A percentile compares a stretch with the other conserved stretches of the same genome.
These are phyloP conservation scores for Holacanthella duospinosa DNA, from an alignment of 2,888 invertebrate species.

Conservation along the genomic window DNA sequence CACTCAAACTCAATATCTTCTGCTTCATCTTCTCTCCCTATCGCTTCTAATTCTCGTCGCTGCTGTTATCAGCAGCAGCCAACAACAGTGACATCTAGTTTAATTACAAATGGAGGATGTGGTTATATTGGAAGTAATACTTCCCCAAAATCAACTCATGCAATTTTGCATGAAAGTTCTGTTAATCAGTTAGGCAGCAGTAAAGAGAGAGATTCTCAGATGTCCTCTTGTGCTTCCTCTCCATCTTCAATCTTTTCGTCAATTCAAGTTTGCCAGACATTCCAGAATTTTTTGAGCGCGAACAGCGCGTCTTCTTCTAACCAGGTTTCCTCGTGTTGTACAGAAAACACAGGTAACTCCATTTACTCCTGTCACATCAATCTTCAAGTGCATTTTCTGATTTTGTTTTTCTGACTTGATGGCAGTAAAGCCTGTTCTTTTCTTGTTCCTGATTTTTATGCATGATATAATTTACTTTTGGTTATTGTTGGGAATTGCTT, in stretches of 20 bases:
- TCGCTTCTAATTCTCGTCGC: slow-evolving; percentile 11
- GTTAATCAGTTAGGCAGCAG: background rate
- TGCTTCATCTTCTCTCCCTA: slow-evolving; percentile 7
- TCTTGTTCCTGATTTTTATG: too few species aligned
- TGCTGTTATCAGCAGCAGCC: slow-evolving; percentile 1
- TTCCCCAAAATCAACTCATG: too few species aligned
- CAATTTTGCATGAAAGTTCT: background rate
- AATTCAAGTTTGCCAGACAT: background rate
- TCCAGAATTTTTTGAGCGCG: background rate
- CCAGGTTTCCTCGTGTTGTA: background rate
- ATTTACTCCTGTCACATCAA: background rate
- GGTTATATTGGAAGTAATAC: background rate
- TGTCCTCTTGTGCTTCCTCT: background rate
- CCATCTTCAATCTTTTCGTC: background rate
- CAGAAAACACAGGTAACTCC: background rate
- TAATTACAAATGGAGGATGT: background rate
- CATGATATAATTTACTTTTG: too few species aligned
- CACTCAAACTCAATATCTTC: slow-evolving; percentile 7
- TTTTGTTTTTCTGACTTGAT: too few species aligned
- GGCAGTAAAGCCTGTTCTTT: too few species aligned
- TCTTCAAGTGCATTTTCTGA: background rate
- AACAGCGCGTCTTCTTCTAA: background rate
- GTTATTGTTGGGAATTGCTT: too few species aligned
- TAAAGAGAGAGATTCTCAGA: background rate
- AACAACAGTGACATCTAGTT: background rate